Base-by-base conservation (phyloP, 2,113 vertebrate genomes). In the Megaceryle torquata region DNA sequence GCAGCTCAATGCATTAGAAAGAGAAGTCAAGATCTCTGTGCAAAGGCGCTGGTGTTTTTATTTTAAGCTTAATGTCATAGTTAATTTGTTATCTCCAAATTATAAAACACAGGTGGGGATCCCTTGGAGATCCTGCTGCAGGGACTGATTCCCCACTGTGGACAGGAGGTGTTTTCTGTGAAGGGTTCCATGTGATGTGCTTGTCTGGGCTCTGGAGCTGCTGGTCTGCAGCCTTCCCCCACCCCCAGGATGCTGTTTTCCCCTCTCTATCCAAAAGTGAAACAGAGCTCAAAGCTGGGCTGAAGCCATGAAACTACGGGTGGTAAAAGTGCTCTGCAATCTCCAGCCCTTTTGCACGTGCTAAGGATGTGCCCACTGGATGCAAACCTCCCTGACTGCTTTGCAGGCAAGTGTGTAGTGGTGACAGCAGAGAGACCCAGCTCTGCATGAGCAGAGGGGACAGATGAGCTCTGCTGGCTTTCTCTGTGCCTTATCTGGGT, bases 301-400 rank as follows among this genome's bases (percentile, higher is more conserved):
- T 16, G 37, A 77, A 67, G 7, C 41, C 16, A 2, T 25, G 28
- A 43, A 74, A 22, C 28, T 19, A 6, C 0, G 9, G 41, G 12
- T 10, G 41, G 33, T 35, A 15, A 46, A 63, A 53, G 53, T 25
- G 31, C 46, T 54, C 19, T 67, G 46, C 10, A 61, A 74, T 31
- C 59, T 76, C 63, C 59, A 60, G 53, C 39, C 53, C 46, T 33
- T 50, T 39, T 1, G 0, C 12, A 1, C 1, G 11, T 24, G 56
- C n/a, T 31, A 12, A 6, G 31, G 51, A 37, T 15, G 29, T 80
- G 41, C 41, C 71, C 12, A 2, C 2, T 19, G 51, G 80, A n/a
- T 75, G 21, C 60, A 70, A 67, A 67, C 11, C 17, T 78, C 56
- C 57, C 77, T 0, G 0, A 0, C 2, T 13, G 75, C 53, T 51